Base-by-base conservation (phyloP, 2,797 vertebrate species). In the Danio kyathit region DNA sequence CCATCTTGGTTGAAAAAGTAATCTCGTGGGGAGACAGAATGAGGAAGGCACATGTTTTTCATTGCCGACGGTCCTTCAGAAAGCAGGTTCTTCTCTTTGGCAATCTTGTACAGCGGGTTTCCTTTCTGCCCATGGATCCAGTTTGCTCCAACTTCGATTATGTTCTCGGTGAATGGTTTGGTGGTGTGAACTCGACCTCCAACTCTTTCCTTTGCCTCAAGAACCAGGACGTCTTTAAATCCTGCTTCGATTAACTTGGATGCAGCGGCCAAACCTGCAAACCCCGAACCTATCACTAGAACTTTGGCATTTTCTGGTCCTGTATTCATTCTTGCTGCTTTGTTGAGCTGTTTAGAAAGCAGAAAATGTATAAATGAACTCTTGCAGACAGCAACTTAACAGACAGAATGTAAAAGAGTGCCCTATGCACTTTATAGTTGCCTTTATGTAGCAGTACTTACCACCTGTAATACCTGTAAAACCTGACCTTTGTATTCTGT, bases 81-180 rank as follows among this genome's bases (percentile, higher is more conserved):
- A 46, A 92, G 86, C 38, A 92, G 79, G 11, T 88, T 87, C 13
- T 83, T 57, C 19, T 88, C 82, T 74, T 87, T 87, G 21, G 90
- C 90, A 70, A 90, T 71, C 13, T 83, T 59, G 72, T 83, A 92
- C 12, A 92, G 60, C 0, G 91, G 90, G 72, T 92, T 92, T 19
- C 85, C 85, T 29, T 84, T 81, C 43, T 85, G 89, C 5, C 91
- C 91, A 12, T 92, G 91, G 54, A 92, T 90, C 91, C 91, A 92
- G 60, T 89, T 90, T 2, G 91, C 91, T 2, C 91, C 91, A 56
- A 91, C 21, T 74, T 92, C 91, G 19, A 91, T 87, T 0, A 89
- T 74, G 38, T 88, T 82, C 41, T 85, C 41, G 3, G 83, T 89
- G 57, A 91, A 91, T 2, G 90, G 86, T 82, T 82, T 89, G n/a